Evolutionary conservation across 2,888 invertebrate genomes (phyloP).

Genomic region (Lasioglossum morio): DNA sequence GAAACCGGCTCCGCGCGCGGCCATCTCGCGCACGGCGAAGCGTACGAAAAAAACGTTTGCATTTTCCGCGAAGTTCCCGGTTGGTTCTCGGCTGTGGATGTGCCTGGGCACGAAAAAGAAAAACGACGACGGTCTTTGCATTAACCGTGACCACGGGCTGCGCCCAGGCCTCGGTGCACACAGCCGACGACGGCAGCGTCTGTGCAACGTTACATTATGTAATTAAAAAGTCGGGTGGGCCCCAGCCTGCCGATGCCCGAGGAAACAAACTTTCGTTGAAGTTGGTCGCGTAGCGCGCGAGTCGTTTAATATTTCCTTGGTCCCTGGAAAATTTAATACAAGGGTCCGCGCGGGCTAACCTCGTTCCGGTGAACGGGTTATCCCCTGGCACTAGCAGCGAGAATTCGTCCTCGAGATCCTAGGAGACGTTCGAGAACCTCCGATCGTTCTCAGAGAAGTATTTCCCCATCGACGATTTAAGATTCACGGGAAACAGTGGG

Average conservation of each 20-base stretch:
- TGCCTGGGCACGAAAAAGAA: neutral
- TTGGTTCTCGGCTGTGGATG: neutral
- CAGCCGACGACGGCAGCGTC: neutral
- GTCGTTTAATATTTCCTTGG: slow-evolving; percentile 33
- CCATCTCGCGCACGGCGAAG: neutral
- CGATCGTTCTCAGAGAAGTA: neutral
- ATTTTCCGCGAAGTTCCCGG: slow-evolving; percentile 10
- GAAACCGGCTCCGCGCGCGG: slow-evolving; percentile 31
- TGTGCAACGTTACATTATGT: slow-evolving; percentile 42
- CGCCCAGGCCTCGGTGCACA: neutral
- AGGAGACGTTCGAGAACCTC: neutral
- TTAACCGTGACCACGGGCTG: slow-evolving; percentile 36
- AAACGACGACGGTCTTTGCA: slow-evolving; percentile 37
- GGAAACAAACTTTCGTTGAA: slow-evolving; percentile 37
- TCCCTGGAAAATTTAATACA: slow-evolving; percentile 24
- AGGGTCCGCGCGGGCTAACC: slow-evolving; percentile 9
- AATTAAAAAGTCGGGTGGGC: slow-evolving; percentile 49
- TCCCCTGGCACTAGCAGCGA: neutral
- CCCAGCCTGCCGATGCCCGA: slow-evolving; percentile 19
- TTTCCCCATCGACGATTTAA: neutral
- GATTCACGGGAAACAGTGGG: neutral
- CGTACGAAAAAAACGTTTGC: slow-evolving; percentile 18
- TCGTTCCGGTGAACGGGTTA: neutral
- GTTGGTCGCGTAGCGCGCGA: neutral
- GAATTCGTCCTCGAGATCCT: neutral